Percentiles rank a stretch among this genome's conserved stretches.
These are phyloP conservation scores for Metopolophium dirhodum DNA, from an alignment of 1,140 invertebrate species.

Conservation along the genomic window DNA sequence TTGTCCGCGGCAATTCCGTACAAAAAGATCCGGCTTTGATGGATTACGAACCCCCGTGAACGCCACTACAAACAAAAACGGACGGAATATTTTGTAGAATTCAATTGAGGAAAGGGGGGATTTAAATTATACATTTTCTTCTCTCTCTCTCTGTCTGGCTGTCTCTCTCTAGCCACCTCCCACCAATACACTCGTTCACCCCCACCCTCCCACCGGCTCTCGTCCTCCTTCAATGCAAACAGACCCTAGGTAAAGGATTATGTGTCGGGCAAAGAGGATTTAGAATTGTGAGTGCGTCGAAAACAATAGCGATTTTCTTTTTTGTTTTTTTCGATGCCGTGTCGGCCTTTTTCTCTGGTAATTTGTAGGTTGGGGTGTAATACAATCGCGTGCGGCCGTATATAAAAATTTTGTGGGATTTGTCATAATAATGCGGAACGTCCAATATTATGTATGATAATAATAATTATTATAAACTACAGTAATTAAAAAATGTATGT, in stretches of 20 bases:
- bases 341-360: slow-evolving; percentile 4
- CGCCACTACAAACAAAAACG: slow-evolving; percentile 43
- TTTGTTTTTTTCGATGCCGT: background rate
- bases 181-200: background rate
- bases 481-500: background rate
- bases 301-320: slow-evolving; percentile 38
- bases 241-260: slow-evolving; percentile 26
- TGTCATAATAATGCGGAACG: slow-evolving; percentile 22
- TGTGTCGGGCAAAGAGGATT: slow-evolving; percentile 19
- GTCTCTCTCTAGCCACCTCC: too few species aligned
- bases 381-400: background rate
- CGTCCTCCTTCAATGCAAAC: slow-evolving; percentile 34
- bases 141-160: background rate
- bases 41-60: slow-evolving; percentile 38
- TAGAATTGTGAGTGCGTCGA: background rate
- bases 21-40: slow-evolving; percentile 50
- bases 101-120: slow-evolving; percentile 33
- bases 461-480: background rate
- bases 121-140: slow-evolving; percentile 37
- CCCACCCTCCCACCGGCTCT: too few species aligned
- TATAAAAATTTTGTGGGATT: background rate
- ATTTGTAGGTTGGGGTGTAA: slow-evolving; percentile 27
- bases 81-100: slow-evolving; percentile 49
- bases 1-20: background rate
- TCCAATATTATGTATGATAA: background rate